A percentile compares a stretch with the other conserved stretches of the same genome.
Conservation (phyloP, 2,888 invertebrate genomes). For the Drosophila barbarae region DNA sequence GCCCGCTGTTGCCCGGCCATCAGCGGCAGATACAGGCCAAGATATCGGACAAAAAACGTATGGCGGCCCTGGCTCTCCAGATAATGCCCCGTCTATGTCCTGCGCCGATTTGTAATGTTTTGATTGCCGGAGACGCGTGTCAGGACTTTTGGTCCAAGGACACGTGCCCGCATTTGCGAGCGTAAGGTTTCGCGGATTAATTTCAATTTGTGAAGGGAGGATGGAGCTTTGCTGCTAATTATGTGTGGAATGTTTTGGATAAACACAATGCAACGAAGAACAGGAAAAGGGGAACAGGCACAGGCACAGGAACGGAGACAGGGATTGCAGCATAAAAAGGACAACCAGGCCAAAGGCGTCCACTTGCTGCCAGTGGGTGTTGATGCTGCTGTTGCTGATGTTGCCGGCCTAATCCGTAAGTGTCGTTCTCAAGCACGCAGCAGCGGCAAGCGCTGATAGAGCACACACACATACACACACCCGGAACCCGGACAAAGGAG, state of each 20-base stretch:
- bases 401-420: conserved; percentile 70
- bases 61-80: conserved; percentile 49
- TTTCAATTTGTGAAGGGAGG: conserved; percentile 70
- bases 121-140: conserved; percentile 58
- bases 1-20: conserved; percentile 53
- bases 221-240: conserved; percentile 65
- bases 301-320: conserved; percentile 11
- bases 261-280: conserved; percentile 63
- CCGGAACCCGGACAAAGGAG: conserved; percentile 18
- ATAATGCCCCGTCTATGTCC: conserved; percentile 50
- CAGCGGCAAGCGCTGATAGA: conserved; percentile 66
- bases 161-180: conserved; percentile 70
- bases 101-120: conserved; percentile 64
- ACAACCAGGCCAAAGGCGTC: conserved; percentile 57
- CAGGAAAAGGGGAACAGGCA: conserved; percentile 7
- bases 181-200: conserved; percentile 77
- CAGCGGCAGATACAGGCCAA: conserved; percentile 47
- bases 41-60: conserved; percentile 64
- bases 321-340: conserved; percentile 54
- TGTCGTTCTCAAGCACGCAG: conserved; percentile 72
- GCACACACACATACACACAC: conserved; percentile 54
- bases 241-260: conserved; percentile 73
- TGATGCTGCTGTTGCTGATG: conserved; percentile 41
- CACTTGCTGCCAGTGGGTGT: conserved; percentile 58
- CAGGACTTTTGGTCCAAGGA: conserved; percentile 54